Evolutionary conservation across 2,113 vertebrate genomes (phyloP), one percentile per base, ranked within the genome.

Genomic region (Salvator merianae): DNA sequence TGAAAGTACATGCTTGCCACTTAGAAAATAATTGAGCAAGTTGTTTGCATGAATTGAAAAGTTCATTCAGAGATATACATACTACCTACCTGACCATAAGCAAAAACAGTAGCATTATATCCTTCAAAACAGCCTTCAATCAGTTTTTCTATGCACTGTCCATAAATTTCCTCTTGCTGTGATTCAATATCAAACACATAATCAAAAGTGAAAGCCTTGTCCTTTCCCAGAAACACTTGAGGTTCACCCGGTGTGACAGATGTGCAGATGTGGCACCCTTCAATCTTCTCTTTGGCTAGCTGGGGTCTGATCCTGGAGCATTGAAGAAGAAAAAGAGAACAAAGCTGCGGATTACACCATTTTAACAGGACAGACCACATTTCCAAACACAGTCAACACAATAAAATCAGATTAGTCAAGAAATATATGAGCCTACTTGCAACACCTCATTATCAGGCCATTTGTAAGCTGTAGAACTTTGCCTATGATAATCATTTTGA

Each of bases 251-350:
- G 97, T 87, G 97, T 99, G 88, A 99, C 97, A 24, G 96, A 98
- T 0, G 99, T 99, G 86, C 99, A 99, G 91, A 99, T 99, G 94
- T 99, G 98, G 88, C 99, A 99, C 86, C 99, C 98, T 95, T 99
- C 99, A 55, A 99, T 99, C 94, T 97, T 99, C 93, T 99, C 98
- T 93, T 97, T 98, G 90, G 99, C 97, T 92, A 99, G 95, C 92
- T 99, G 99, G 87, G 99, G 99, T 93, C 99, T 97, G 89, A 99
- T 97, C 96, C 98, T 99, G 89, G 63, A 36, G 32, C 26, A 13
- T 47, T 20, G n/a, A 3, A 36, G 50, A 50, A 24, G 14, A 69
- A 24, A 74, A 12, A 38, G 43, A 34, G 3, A 59, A 20, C 55
- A 59, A 63, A 0, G 50, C 13, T 20, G 36, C 40, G 30, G 16